These are phyloP conservation scores for Drosophila biarmipes DNA, from an alignment of 1,140 invertebrate genomes.

Conservation along the genomic window DNA sequence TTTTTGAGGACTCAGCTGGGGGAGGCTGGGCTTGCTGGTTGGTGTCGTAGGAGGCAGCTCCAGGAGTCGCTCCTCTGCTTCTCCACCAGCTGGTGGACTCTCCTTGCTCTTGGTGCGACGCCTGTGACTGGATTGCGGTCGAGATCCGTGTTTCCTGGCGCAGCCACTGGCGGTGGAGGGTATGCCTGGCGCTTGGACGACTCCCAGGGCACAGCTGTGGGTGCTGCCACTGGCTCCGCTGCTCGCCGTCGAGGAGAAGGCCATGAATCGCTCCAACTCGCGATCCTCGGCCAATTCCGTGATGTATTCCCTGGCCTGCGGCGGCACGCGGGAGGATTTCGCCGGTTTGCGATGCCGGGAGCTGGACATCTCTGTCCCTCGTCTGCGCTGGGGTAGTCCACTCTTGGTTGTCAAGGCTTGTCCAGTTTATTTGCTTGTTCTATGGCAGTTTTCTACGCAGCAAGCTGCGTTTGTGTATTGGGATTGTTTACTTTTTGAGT, in stretches of 20 bases:
- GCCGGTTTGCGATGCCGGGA: conserved; percentile 15
- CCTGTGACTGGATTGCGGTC: neutral
- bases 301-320: conserved; percentile 41
- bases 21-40: neutral
- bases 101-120: neutral
- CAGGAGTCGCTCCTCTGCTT: neutral
- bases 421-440: neutral
- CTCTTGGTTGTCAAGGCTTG: too few species aligned
- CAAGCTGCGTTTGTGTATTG: neutral
- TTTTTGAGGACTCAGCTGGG: neutral
- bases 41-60: conserved; percentile 2
- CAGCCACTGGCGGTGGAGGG: neutral
- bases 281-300: conserved; percentile 41
- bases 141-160: neutral
- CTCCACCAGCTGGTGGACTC: neutral
- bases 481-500: neutral
- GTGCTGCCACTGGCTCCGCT: conserved; percentile 36
- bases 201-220: conserved; percentile 26
- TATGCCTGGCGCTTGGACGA: neutral
- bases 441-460: neutral
- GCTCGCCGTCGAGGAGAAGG: conserved; percentile 41
- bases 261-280: conserved; percentile 53
- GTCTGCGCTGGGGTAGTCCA: neutral
- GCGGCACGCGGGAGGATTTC: conserved; percentile 38
- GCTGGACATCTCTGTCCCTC: neutral